Base-by-base conservation (phyloP, 2,888 invertebrate genomes). In the Heteromurus nitidus region DNA sequence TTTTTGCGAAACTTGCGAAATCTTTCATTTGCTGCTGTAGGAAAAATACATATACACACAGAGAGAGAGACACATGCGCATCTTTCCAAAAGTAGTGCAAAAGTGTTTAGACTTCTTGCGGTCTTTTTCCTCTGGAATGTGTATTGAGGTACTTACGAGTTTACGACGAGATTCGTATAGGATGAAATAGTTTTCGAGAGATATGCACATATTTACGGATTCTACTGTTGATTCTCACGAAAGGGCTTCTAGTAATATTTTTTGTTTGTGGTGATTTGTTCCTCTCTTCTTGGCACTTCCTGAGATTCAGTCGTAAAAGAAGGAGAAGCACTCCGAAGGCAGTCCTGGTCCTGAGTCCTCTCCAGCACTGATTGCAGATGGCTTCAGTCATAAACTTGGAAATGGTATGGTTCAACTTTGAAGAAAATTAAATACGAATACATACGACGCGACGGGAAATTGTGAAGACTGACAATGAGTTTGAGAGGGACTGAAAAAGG, bases 1-100 rank as follows among this genome's bases (percentile, higher is more conserved):
- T 83, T 83, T n/a, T 80, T 47, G 76, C 83, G 24, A 55, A 80
- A 73, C 72, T 83, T 83, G 83, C 80, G 73, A 80, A 83, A 83
- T 80, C 83, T 83, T 83, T 83, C 83, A 83, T 83, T 83, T 80
- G 62, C 75, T 62, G 68, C 36, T 11, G 18, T n/a, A 5, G 9
- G 50, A 50, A 50, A 11, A 50, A 11, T 11, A 50, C n/a, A 18
- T 50, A 50, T 18, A 11, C 50, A 3, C n/a, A 18, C n/a, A 18
- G 36, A 36, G 36, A 9, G 36, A 36, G 36, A 36, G 36, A 9
- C 13, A 9, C 13, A 9, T 13, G 7, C 36, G 36, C 36, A 36
- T 36, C 13, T 36, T 36, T 36, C 7, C 36, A 7, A 7, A 7
- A 36, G 36, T 36, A n/a, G n/a, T n/a, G n/a, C n/a, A n/a, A n/a